Base-by-base conservation (phyloP, 2,888 invertebrate genomes). In the Strigamia crassipes region DNA sequence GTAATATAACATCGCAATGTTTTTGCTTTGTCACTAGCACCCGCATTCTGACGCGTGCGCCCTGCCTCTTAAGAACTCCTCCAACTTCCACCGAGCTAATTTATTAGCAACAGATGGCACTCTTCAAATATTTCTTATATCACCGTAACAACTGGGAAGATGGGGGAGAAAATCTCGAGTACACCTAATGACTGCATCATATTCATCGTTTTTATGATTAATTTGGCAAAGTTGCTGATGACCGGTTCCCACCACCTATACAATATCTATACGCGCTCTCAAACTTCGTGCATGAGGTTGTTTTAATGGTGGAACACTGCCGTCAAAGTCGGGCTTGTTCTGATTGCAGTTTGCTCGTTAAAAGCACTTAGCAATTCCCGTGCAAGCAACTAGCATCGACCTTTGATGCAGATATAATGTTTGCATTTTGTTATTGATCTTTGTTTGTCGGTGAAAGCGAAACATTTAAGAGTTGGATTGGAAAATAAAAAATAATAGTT, bases 331-430 rank as follows among this genome's bases (percentile, higher is more conserved):
- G 61, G 21, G 23, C 61, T 23, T 66, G 61, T 66, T 66, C 61
- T 66, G 61, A 23, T 66, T 66, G 61, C 61, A 23, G 61, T 66
- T 66, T 66, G 61, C 61, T 18, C 23, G 61, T 66, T 23, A 66
- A 66, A 66, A 66, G 61, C 61, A 66, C 61, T 66, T 23, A 66
- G 61, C 61, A 66, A 66, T 66, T 66, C 23, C 61, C 12, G 61
- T 66, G 23, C 61, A 23, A 66, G 61, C 21, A 66, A 23, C 61
- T 66, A 66, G 61, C 23, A 66, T 66, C n/a, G 6, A 21, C 21
- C 61, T 1, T 1, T 23, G 61, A 66, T 66, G 23, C 9, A 66
- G 61, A 66, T 66, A 66, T 66, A 66, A 66, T 46, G 23, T 23
- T 46, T 66, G 61, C 23, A 66, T 66, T 66, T 66, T 66, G 61